These are phyloP conservation scores for Mareca strepera DNA, from an alignment of 2,797 vertebrate species.

Conservation along the genomic window DNA sequence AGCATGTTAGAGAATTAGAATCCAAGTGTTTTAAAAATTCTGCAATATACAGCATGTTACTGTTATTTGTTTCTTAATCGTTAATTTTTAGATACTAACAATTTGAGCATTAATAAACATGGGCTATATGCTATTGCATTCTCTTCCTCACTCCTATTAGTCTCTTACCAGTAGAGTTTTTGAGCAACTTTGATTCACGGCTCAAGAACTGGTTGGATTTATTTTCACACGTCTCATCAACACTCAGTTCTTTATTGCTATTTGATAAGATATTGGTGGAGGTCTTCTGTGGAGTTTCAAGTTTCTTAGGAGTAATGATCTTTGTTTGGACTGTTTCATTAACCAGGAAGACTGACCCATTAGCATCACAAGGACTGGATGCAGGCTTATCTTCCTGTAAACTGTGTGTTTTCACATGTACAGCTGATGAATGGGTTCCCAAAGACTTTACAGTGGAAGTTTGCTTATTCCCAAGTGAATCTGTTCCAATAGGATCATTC, in stretches of 20 bases:
- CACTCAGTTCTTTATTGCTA: not conserved
- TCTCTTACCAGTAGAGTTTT: conserved; percentile 79
- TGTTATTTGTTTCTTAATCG: not conserved
- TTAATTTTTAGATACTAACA: not conserved
- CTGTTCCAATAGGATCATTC: not conserved
- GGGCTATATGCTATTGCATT: not conserved
- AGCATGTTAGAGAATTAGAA: not conserved
- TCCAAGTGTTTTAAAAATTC: not conserved
- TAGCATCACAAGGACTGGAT: not conserved
- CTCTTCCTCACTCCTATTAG: not conserved
- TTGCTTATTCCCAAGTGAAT: not conserved
- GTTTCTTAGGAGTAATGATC: conserved; percentile 4
- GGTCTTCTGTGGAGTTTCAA: conserved; percentile 5
- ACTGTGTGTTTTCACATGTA: not conserved
- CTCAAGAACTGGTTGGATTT: conserved; percentile 26
- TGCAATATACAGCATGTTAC: not conserved
- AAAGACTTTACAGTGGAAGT: not conserved
- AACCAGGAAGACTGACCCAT: not conserved
- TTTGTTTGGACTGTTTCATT: not conserved
- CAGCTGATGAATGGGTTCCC: not conserved
- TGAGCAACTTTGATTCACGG: conserved; percentile 38
- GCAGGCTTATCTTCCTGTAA: not conserved
- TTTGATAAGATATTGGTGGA: conserved; percentile 11
- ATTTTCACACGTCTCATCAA: not conserved
- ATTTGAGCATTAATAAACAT: not conserved